phyloP scores from a whole-genome alignment of 2,888 invertebrate species.

The Empis livida region DNA sequence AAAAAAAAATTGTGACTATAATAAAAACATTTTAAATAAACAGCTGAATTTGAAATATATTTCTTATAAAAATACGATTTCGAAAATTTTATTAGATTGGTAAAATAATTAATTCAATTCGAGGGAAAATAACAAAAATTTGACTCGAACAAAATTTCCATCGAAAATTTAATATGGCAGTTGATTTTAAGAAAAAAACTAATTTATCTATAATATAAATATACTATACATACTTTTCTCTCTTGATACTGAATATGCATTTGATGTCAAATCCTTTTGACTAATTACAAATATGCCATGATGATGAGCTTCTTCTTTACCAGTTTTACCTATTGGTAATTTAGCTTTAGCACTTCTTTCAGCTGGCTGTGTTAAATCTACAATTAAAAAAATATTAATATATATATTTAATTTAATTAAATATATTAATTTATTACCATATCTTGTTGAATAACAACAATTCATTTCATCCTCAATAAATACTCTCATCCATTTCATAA shows the following conservation, averaged over 20 bases:
- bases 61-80: no score
- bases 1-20: no score
- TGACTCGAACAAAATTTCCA: no score
- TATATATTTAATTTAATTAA: no score
- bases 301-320: slow-evolving; percentile 2
- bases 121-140: no score
- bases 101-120: no score
- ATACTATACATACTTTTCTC: not conserved
- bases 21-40: no score
- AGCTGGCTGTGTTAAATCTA: slow-evolving; percentile 35
- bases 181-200: not conserved
- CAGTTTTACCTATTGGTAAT: slow-evolving; percentile 19
- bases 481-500: slow-evolving; percentile 33
- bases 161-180: no score
- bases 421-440: slow-evolving; percentile 21
- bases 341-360: slow-evolving; percentile 33
- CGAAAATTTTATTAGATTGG: no score
- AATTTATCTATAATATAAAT: not conserved
- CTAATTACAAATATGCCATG: slow-evolving; percentile 30
- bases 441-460: slow-evolving; percentile 32
- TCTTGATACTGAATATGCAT: not conserved
- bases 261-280: not conserved
- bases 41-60: no score
- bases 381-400: slow-evolving; percentile 8
- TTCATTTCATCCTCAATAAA: slow-evolving; percentile 33